phyloP scores from a whole-genome alignment of 2,888 invertebrate genomes.

The Eristalis arbustorum region DNA sequence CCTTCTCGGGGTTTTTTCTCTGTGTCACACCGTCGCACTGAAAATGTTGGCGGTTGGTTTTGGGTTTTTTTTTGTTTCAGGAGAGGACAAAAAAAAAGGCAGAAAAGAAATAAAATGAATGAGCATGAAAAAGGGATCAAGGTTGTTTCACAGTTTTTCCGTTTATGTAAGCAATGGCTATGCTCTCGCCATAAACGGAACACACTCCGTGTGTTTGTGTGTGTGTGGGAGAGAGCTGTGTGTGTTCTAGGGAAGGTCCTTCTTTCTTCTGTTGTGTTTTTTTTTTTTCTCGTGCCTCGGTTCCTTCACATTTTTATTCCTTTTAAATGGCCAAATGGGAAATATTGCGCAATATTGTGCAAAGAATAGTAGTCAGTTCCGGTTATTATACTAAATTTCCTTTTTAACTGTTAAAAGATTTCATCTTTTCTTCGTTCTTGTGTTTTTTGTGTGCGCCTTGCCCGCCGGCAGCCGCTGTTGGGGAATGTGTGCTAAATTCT shows the following conservation, averaged over 20 bases:
- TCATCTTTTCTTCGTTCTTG: slow-evolving; percentile 9
- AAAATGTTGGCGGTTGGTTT: background rate
- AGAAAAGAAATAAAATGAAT: slow-evolving; percentile 48
- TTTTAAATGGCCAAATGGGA: slow-evolving; percentile 23
- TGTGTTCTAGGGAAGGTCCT: slow-evolving; percentile 15
- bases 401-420: slow-evolving; percentile 30
- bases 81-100: slow-evolving; percentile 22
- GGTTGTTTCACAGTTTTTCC: slow-evolving; percentile 59
- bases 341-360: slow-evolving; percentile 66
- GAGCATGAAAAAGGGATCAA: slow-evolving; percentile 67
- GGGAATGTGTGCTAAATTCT: background rate
- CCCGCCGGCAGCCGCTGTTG: background rate
- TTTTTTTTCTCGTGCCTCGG: background rate
- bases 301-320: background rate
- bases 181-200: slow-evolving; percentile 29
- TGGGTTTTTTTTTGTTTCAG: background rate
- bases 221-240: background rate
- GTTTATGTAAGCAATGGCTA: slow-evolving; percentile 65
- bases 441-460: background rate
- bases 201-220: background rate
- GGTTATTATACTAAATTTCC: slow-evolving; percentile 49
- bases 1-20: background rate
- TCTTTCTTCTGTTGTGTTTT: slow-evolving; percentile 22
- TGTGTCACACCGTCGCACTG: background rate
- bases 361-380: slow-evolving; percentile 59